A percentile compares a stretch with the other conserved stretches of the same genome.
These are phyloP conservation scores for Doris montereyensis DNA, from an alignment of 2,888 invertebrate species.

Conservation along the genomic window DNA sequence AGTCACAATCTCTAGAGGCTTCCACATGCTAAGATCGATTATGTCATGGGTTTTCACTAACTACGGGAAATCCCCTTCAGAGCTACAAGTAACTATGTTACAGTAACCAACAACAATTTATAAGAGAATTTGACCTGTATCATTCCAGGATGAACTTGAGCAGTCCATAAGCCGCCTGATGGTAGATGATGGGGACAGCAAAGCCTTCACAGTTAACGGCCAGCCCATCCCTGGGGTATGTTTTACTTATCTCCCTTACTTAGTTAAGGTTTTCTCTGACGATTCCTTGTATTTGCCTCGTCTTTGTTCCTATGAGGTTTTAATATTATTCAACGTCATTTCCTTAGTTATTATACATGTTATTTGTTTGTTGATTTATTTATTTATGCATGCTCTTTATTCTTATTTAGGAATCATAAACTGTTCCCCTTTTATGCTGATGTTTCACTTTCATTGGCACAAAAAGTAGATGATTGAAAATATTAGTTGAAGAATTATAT, in stretches of 20 bases:
- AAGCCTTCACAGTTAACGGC: slow-evolving; percentile 53
- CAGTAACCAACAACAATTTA: too few relatives aligned
- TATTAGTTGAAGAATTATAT: too few relatives aligned
- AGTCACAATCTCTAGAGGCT: too few relatives aligned
- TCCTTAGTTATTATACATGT: neutral
- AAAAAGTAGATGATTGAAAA: too few relatives aligned
- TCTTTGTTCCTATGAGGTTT: neutral
- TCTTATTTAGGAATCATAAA: too few relatives aligned
- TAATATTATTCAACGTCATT: neutral
- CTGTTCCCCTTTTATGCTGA: too few relatives aligned
- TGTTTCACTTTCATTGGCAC: too few relatives aligned
- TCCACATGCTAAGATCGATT: too few relatives aligned
- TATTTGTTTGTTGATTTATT: neutral
- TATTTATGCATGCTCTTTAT: neutral
- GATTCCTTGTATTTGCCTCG: too few relatives aligned
- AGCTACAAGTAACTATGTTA: too few relatives aligned
- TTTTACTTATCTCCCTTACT: neutral
- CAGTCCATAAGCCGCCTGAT: slow-evolving; percentile 67
- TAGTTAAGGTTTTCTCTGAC: neutral
- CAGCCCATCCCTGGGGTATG: slow-evolving; percentile 57
- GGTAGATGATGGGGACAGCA: slow-evolving; percentile 68
- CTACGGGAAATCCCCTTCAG: too few relatives aligned
- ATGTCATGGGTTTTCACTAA: too few relatives aligned
- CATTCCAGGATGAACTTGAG: slow-evolving; percentile 75
- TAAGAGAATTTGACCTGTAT: slow-evolving; percentile 46